Percentiles rank a stretch among this genome's conserved stretches.
Conservation (phyloP, 2,888 invertebrate genomes). For the Acronicta leporina region DNA sequence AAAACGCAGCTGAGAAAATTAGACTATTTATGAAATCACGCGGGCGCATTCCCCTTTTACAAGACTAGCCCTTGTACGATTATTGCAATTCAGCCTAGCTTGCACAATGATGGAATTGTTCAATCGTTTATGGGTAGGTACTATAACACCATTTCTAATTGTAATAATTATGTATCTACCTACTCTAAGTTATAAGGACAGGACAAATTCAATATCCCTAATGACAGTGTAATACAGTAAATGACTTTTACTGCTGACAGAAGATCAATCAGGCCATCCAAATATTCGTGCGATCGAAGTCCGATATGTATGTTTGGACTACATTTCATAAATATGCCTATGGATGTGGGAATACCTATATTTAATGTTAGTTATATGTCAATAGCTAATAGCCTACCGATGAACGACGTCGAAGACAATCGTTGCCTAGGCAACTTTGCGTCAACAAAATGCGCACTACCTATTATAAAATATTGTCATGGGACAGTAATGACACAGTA, state of each 20-base stretch:
- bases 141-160: no score
- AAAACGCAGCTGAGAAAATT: not conserved
- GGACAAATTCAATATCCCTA: conserved; percentile 36
- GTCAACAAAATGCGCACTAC: conserved; percentile 78
- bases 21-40: not conserved
- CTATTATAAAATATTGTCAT: conserved; percentile 30
- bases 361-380: conserved; percentile 77
- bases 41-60: no score
- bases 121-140: no score
- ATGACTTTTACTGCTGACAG: conserved; percentile 60
- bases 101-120: no score
- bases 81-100: no score
- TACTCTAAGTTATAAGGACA: conserved; percentile 10
- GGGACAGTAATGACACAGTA: conserved; percentile 24
- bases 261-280: conserved; percentile 70
- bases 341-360: conserved; percentile 58
- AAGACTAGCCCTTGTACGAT: no score
- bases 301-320: conserved; percentile 72
- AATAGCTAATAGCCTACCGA: conserved; percentile 81
- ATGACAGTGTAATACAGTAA: conserved; percentile 54
- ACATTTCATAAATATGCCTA: conserved; percentile 63
- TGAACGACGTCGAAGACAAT: conserved; percentile 82
- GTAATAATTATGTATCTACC: not conserved
- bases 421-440: conserved; percentile 76
- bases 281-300: conserved; percentile 73